phyloP scores from a whole-genome alignment of 2,888 invertebrate species.

The Dastarcus helophoroides region DNA sequence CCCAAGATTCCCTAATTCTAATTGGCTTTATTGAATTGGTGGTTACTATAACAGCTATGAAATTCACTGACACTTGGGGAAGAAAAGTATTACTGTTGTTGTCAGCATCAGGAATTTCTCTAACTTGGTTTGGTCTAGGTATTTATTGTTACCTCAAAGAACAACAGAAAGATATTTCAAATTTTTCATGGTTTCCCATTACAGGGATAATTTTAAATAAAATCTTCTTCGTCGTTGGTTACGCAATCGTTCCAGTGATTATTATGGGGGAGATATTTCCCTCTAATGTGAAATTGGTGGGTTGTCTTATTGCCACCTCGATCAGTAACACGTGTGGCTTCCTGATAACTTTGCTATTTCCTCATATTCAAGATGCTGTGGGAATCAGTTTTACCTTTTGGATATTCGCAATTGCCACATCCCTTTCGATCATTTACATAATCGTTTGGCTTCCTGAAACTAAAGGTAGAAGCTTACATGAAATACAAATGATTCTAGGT shows the following conservation, averaged over 20 bases:
- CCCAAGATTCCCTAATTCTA: constrained; percentile 6
- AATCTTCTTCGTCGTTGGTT: constrained; percentile 4
- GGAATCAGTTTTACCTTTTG: no score
- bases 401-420: no score
- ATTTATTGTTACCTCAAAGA: constrained; percentile 5
- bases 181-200: constrained; percentile 6
- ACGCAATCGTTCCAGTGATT: constrained; percentile 5
- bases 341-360: no score
- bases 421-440: no score
- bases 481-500: no score
- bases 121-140: not conserved
- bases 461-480: no score
- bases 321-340: no score
- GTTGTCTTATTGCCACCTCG: no score
- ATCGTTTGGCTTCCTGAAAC: no score
- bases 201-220: constrained; percentile 1
- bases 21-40: constrained; percentile 2
- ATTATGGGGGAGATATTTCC: constrained; percentile 6
- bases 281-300: constrained; percentile 63
- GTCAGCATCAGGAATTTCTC: not conserved
- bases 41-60: constrained; percentile 3
- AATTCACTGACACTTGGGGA: not conserved
- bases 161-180: not conserved
- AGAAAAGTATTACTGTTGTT: not conserved
- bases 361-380: no score